Percentiles rank a stretch among this genome's conserved stretches.
Evolutionary conservation across 2,888 invertebrate species (phyloP).

Genomic region (Pyrgus malvae): DNA sequence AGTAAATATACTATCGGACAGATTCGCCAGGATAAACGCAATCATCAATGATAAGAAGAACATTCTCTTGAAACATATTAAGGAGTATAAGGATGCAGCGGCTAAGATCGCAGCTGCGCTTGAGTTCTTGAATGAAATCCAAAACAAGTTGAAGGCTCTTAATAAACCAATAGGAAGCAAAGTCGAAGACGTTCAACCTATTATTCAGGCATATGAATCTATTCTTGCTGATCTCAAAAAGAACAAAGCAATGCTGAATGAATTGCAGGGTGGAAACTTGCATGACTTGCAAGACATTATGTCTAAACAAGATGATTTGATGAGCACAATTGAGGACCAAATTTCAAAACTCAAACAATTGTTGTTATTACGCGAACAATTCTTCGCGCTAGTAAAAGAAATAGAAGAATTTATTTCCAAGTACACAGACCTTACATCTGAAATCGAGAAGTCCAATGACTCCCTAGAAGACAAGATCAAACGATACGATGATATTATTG

Average conservation of each 20-base stretch:
- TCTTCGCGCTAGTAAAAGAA: slow-evolving; percentile 92
- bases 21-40: slow-evolving; percentile 87
- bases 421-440: slow-evolving; percentile 91
- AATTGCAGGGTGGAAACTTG: slow-evolving; percentile 88
- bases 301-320: slow-evolving; percentile 92
- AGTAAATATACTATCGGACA: slow-evolving; percentile 89
- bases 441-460: slow-evolving; percentile 92
- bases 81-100: slow-evolving; percentile 91
- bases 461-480: slow-evolving; percentile 93
- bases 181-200: slow-evolving; percentile 94
- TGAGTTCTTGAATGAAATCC: slow-evolving; percentile 90
- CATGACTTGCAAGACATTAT: slow-evolving; percentile 90
- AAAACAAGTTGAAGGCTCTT: slow-evolving; percentile 90
- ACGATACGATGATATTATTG: slow-evolving; percentile 91
- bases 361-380: slow-evolving; percentile 92
- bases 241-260: slow-evolving; percentile 88
- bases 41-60: slow-evolving; percentile 89
- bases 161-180: slow-evolving; percentile 93
- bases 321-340: slow-evolving; percentile 92
- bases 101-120: slow-evolving; percentile 90
- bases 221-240: slow-evolving; percentile 89
- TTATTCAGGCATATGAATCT: slow-evolving; percentile 89
- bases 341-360: slow-evolving; percentile 90
- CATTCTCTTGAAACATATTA: slow-evolving; percentile 88
- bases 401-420: slow-evolving; percentile 93